Evolutionary conservation across 2,888 invertebrate genomes (phyloP), one percentile per base, ranked within the genome.

Genomic region (Drosophila kanekoi): DNA sequence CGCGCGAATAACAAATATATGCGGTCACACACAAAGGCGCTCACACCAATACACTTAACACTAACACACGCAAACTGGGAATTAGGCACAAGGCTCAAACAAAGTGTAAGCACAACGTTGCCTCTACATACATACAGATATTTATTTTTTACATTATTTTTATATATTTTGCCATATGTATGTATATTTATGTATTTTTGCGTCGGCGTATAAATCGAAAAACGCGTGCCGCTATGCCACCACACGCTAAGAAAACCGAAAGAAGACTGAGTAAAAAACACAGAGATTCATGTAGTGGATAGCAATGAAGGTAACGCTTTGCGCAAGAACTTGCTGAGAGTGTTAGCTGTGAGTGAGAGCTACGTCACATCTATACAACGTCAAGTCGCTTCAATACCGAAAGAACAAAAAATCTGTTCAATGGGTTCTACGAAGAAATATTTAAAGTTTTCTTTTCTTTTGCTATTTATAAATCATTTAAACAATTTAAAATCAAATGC

Each of bases 1-100:
- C 77, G 81, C 81, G 77, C 77, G 72, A 72, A 64, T 79, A 77
- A 71, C 79, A 70, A 62, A 75, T 66, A 60, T 63, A 38, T 54
- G 35, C 48, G 43, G 23, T 38, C 52, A 51, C 53, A 51, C 47
- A 57, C 41, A 68, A 28, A 28, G 28, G 28, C 28, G 28, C 54
- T 41, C 56, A 40, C 41, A 45, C 43, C 14, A 44, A 58, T 47
- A 52, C 70, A 74, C 48, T 56, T 64, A 69, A 47, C 79, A 69
- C 76, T 41, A 74, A 68, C 38, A 58, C 79, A 48, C n/a, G 43
- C 35, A 37, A 43, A 59, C 58, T 47, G 45, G 14, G 57, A 74
- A 79, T 76, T 69, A 61, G 64, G 75, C 75, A 59, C 76, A 76
- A 79, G 74, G 75, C 75, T 78, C 60, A 37, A 57, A 43, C 53